Conservation (phyloP, 2,113 vertebrate species). For the Chiloscyllium plagiosum region DNA sequence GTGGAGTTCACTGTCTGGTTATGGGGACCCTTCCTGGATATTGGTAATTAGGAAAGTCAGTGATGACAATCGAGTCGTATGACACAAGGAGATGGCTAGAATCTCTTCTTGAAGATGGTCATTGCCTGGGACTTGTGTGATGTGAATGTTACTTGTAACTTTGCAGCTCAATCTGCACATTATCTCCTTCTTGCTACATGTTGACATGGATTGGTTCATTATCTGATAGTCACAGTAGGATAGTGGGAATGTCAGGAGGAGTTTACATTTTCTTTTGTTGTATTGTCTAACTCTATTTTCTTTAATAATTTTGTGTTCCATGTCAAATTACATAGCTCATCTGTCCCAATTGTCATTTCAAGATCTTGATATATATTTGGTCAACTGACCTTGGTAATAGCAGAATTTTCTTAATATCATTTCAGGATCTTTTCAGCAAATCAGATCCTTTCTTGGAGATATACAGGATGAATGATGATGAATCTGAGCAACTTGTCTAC, state of each 20-base stretch:
- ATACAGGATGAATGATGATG: conserved; percentile 73
- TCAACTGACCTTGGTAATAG: neutral
- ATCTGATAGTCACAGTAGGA: neutral
- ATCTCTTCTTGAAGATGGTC: neutral
- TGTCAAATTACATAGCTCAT: neutral
- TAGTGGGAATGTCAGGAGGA: neutral
- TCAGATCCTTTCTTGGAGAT: conserved; percentile 92
- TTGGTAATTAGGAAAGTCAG: neutral
- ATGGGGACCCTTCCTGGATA: neutral
- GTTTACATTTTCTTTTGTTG: neutral
- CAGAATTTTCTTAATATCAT: neutral
- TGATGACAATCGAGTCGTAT: neutral
- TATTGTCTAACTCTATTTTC: too few relatives aligned
- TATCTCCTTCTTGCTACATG: neutral
- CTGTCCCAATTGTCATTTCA: neutral
- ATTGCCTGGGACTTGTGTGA: neutral
- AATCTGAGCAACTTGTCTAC: conserved; percentile 79
- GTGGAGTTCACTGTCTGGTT: neutral
- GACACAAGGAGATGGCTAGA: neutral
- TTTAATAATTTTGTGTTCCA: neutral
- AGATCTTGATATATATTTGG: neutral
- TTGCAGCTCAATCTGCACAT: neutral
- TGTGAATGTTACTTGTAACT: neutral
- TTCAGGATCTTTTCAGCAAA: conserved; percentile 91
- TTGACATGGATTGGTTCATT: neutral